Evolutionary conservation across 1,140 invertebrate species (phyloP).

Genomic region (Stegodyphus mimosarum): DNA sequence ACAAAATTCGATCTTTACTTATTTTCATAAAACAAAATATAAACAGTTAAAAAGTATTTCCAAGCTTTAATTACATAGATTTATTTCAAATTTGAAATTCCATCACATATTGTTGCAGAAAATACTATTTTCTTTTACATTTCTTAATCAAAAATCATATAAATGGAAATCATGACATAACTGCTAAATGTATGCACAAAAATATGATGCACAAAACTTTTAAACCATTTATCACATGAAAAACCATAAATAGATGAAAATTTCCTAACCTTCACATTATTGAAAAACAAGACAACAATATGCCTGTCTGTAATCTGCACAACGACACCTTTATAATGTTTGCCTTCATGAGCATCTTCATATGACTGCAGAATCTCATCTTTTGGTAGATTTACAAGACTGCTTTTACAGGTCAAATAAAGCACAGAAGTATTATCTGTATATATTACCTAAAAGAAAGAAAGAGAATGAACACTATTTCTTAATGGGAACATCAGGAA

Average conservation of each 20-base stretch:
- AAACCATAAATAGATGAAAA: background rate
- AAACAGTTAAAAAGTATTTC: no score
- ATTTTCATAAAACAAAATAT: no score
- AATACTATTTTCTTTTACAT: no score
- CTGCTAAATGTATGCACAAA: no score
- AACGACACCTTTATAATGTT: conserved; percentile 7
- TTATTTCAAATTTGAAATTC: no score
- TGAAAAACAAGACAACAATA: conserved; percentile 15
- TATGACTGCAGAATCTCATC: background rate
- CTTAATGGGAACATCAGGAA: background rate
- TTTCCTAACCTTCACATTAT: conserved; percentile 19
- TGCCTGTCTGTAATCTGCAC: conserved; percentile 1
- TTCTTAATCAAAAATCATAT: no score
- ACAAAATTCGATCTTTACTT: no score
- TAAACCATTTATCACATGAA: no score
- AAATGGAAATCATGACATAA: no score
- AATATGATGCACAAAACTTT: no score
- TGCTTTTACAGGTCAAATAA: conserved; percentile 8
- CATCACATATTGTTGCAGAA: no score
- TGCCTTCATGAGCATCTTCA: background rate
- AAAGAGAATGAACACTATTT: background rate
- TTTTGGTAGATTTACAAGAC: background rate
- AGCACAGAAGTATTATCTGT: background rate
- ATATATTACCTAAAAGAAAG: conserved; percentile 1
- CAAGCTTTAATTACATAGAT: no score